Conservation (phyloP, 2,797 vertebrate genomes). For the Ctenochaetus hawaiiensis region DNA sequence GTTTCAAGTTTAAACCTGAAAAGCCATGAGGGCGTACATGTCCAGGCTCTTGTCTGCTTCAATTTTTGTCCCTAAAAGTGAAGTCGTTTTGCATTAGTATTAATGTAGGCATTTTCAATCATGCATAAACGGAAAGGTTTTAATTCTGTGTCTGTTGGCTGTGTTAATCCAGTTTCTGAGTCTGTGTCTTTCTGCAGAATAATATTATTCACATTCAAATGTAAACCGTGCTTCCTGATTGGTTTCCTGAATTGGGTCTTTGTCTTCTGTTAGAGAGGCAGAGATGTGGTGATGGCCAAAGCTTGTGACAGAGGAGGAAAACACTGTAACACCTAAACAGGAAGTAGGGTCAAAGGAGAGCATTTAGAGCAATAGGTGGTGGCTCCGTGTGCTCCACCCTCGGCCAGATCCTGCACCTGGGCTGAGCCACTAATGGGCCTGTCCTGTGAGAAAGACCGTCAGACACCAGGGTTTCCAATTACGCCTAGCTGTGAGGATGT, state of each 20-base stretch:
- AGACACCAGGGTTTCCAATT: slow-evolving; percentile 76
- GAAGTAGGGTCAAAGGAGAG: slow-evolving; percentile 80
- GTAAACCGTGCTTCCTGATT: slow-evolving; percentile 25
- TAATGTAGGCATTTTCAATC: neutral
- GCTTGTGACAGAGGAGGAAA: slow-evolving; percentile 57
- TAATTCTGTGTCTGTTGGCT: neutral
- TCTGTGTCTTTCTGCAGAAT: slow-evolving; percentile 1
- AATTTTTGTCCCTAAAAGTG: slow-evolving; percentile 43
- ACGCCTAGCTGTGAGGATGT: slow-evolving; percentile 61
- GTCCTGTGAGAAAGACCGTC: slow-evolving; percentile 56
- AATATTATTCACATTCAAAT: slow-evolving; percentile 17
- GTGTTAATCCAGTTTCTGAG: neutral
- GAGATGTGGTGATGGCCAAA: slow-evolving; percentile 1
- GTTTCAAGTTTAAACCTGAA: slow-evolving; percentile 70
- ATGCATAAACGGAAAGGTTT: neutral
- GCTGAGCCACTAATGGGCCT: slow-evolving; percentile 46
- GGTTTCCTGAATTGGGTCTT: slow-evolving; percentile 49
- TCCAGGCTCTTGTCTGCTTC: slow-evolving; percentile 37
- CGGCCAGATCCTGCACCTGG: slow-evolving; percentile 39
- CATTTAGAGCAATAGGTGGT: slow-evolving; percentile 44
- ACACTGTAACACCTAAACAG: slow-evolving; percentile 74
- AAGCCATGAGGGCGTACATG: slow-evolving; percentile 34
- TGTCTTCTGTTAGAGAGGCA: slow-evolving; percentile 41
- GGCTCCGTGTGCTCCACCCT: slow-evolving; percentile 62
- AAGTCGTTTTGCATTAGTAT: slow-evolving; percentile 5